A percentile compares a stretch with the other conserved stretches of the same genome.
These are phyloP conservation scores for Chesias legatella DNA, from an alignment of 2,888 invertebrate species.

Conservation along the genomic window DNA sequence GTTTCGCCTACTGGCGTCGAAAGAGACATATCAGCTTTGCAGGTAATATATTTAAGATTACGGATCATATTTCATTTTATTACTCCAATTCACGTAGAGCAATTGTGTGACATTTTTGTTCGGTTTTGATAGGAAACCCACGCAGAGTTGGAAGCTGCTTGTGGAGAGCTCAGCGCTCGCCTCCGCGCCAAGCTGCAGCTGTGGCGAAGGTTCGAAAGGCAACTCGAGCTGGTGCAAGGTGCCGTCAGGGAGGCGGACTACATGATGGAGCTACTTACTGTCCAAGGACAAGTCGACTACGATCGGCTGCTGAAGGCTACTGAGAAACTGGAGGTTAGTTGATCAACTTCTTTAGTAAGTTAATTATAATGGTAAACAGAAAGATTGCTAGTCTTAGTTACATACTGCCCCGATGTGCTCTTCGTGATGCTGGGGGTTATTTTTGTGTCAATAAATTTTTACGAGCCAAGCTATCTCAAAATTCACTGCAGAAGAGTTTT, in stretches of 20 bases:
- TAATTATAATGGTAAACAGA: no score
- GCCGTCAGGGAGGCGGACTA: conserved; percentile 92
- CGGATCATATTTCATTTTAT: no score
- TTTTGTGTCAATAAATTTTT: no score
- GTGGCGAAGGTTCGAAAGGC: conserved; percentile 89
- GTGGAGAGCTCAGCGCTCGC: conserved; percentile 83
- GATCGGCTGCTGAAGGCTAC: conserved; percentile 90
- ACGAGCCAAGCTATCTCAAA: no score
- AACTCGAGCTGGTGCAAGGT: conserved; percentile 88
- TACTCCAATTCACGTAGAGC: not conserved
- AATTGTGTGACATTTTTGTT: not conserved
- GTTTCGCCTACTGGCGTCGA: conserved; percentile 89
- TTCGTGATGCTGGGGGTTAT: no score
- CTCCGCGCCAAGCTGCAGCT: conserved; percentile 84
- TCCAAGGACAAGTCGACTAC: conserved; percentile 92
- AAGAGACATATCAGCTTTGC: conserved; percentile 84
- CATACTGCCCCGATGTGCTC: no score
- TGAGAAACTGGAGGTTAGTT: conserved; percentile 89
- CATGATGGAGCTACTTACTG: conserved; percentile 91
- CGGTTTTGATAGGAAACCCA: conserved; percentile 83
- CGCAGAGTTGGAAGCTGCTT: conserved; percentile 85
- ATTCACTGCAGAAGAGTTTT: no score
- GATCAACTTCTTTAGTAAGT: not conserved
- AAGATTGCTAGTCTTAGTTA: no score
- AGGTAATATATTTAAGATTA: conserved; percentile 41